phyloP scores from a whole-genome alignment of 2,888 invertebrate species.

The Agriopis aurantiaria region DNA sequence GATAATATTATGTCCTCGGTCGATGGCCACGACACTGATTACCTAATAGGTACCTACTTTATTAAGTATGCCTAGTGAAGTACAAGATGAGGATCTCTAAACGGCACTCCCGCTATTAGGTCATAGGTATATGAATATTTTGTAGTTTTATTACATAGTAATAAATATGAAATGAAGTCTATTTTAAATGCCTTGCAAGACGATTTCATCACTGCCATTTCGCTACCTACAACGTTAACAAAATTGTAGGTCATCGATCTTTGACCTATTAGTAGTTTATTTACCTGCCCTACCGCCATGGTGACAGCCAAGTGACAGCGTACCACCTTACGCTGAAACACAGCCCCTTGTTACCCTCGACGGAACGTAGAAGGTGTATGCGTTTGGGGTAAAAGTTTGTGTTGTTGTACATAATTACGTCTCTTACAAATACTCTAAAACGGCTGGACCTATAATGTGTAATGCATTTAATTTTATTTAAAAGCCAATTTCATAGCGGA shows the following conservation, averaged over 20 bases:
- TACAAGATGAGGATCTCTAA: slow-evolving; percentile 22
- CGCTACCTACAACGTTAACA: slow-evolving; percentile 3
- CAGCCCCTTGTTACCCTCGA: background rate
- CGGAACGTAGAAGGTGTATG: no score
- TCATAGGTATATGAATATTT: background rate
- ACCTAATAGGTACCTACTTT: slow-evolving; percentile 17
- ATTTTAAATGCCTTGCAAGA: background rate
- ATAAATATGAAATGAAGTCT: background rate
- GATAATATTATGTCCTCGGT: slow-evolving; percentile 31
- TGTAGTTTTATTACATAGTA: background rate
- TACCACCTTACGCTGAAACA: background rate
- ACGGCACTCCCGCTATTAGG: background rate
- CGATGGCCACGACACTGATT: slow-evolving; percentile 35
- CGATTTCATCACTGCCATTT: slow-evolving; percentile 3
- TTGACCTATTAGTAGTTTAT: slow-evolving; percentile 23
- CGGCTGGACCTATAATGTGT: background rate
- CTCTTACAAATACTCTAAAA: background rate
- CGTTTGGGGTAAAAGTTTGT: background rate
- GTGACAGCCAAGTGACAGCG: background rate
- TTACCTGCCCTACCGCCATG: slow-evolving; percentile 5
- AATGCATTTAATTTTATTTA: no score
- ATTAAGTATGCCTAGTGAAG: slow-evolving; percentile 21
- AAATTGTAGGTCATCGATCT: slow-evolving; percentile 37
- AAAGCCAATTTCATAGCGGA: no score
- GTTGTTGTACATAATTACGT: no score